Evolutionary conservation across 2,888 invertebrate species (phyloP).

Genomic region (Furcula furcula): DNA sequence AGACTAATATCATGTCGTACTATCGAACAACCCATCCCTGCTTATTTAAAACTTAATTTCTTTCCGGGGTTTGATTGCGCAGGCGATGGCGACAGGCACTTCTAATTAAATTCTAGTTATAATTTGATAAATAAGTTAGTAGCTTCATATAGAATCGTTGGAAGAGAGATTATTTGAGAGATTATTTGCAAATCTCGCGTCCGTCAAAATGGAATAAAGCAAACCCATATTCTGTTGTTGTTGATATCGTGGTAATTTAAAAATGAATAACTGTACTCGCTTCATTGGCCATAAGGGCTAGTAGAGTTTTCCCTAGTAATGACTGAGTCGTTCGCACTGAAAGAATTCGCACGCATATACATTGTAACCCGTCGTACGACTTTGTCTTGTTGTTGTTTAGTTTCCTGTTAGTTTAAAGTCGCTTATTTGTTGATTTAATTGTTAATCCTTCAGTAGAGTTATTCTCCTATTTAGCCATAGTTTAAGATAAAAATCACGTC

Average conservation of each 20-base stretch:
- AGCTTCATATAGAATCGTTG: conserved; percentile 12
- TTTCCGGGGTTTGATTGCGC: conserved; percentile 6
- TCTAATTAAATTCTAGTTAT: conserved; percentile 1
- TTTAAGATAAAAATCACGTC: too few relatives aligned
- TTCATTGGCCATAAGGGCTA: conserved; percentile 11
- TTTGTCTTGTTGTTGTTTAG: too few relatives aligned
- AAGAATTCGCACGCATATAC: conserved; percentile 5
- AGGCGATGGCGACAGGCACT: background rate
- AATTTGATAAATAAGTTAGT: conserved; percentile 12
- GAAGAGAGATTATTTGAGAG: too few relatives aligned
- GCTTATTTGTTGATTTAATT: too few relatives aligned
- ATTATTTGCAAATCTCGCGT: conserved; percentile 11
- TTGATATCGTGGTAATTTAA: conserved; percentile 8
- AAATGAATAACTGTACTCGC: conserved; percentile 7
- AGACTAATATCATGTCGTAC: conserved; percentile 2
- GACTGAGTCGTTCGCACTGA: conserved; percentile 8
- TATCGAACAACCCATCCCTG: conserved; percentile 5
- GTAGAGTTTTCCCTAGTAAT: conserved; percentile 6
- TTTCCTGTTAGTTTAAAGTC: too few relatives aligned
- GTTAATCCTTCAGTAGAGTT: too few relatives aligned
- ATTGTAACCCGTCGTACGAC: conserved; percentile 4
- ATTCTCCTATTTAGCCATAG: too few relatives aligned
- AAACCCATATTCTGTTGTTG: conserved; percentile 1
- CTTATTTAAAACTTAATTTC: conserved; percentile 3
- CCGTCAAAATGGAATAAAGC: conserved; percentile 10